Conservation (phyloP, 2,888 invertebrate species). For the Mesorhabditis sp. region DNA sequence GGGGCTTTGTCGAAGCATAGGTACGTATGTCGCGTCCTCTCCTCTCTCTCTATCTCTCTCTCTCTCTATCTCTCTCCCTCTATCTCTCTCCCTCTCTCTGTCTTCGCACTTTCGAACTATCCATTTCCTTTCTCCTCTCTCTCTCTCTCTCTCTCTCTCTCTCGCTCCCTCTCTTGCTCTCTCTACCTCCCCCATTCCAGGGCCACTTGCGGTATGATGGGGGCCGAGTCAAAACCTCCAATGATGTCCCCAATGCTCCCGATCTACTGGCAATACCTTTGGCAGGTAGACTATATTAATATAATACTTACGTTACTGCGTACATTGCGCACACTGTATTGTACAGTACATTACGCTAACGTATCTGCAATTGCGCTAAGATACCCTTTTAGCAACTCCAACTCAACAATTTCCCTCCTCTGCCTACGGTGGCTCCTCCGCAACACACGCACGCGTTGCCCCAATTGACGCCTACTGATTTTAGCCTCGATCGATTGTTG, state of each 20-base stretch:
- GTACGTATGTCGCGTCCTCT: background rate
- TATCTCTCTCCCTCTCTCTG: constrained; percentile 5
- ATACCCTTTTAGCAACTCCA: background rate
- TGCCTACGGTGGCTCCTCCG: too few relatives aligned
- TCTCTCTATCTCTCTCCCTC: constrained; percentile 12
- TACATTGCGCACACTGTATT: too few relatives aligned
- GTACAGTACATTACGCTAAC: too few relatives aligned
- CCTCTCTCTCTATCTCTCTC: constrained; percentile 1
- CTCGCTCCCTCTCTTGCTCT: constrained; percentile 11
- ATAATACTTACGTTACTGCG: too few relatives aligned
- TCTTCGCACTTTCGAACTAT: constrained; percentile 8
- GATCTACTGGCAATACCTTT: background rate
- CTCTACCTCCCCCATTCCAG: constrained; percentile 19
- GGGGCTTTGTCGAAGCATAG: constrained; percentile 91
- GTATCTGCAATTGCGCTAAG: too few relatives aligned
- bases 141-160: constrained; percentile 8
- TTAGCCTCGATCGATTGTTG: too few relatives aligned
- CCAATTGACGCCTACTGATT: too few relatives aligned
- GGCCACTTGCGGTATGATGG: constrained; percentile 70
- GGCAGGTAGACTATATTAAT: background rate
- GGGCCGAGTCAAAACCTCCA: constrained; percentile 58
- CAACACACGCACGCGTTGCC: too few relatives aligned
- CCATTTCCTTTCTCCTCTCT: constrained; percentile 9
- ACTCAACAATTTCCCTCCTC: background rate
- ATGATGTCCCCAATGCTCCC: background rate